Base-by-base conservation (phyloP, 2,888 invertebrate genomes). In the Trichogramma evanescens region DNA sequence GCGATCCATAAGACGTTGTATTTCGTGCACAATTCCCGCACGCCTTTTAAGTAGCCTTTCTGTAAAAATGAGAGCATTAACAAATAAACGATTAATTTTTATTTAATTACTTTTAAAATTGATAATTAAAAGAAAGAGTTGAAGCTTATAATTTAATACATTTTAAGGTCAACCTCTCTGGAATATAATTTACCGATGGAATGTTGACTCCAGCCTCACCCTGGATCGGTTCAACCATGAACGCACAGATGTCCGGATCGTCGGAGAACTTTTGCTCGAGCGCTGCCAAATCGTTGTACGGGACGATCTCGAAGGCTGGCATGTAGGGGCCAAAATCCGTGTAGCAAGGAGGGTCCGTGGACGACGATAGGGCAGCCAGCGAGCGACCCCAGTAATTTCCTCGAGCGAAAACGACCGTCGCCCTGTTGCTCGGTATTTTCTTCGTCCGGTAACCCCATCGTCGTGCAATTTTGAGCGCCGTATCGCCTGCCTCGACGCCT, bases 221-320 rank as follows among this genome's bases (percentile, higher is more conserved):
- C 78, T 93, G 92, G 66, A 93, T 90, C 0, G 92, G 91, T 76
- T 93, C 92, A 57, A 91, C 85, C 91, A 93, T 91, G 74, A 89
- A 92, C 0, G 88, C 91, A 70, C 88, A 88, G 5, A 89, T 86
- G 64, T 82, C 80, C 0, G 87, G 86, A 71, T 91, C 86, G 66
- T 83, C 79, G 43, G 70, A 68, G 9, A 77, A 67, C 44, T 67
- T 72, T 1, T 62, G 84, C 78, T 91, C 90, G 6, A 93, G 76
- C 6, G 88, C 86, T 1, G 70, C 68, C 7, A 89, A 74, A 72
- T 93, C 86, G 73, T 92, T 83, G 76, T 88, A 93, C 0, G 90
- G 89, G 39, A 93, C 82, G 59, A 85, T 81, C 50, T 83, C 80
- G 72, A 89, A 91, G 26, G 88, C 88, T 0, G 92, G 91, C 83